Percentiles rank a stretch among this genome's conserved stretches.
Conservation (phyloP, 2,797 vertebrate genomes). For the Galaxias olidus region DNA sequence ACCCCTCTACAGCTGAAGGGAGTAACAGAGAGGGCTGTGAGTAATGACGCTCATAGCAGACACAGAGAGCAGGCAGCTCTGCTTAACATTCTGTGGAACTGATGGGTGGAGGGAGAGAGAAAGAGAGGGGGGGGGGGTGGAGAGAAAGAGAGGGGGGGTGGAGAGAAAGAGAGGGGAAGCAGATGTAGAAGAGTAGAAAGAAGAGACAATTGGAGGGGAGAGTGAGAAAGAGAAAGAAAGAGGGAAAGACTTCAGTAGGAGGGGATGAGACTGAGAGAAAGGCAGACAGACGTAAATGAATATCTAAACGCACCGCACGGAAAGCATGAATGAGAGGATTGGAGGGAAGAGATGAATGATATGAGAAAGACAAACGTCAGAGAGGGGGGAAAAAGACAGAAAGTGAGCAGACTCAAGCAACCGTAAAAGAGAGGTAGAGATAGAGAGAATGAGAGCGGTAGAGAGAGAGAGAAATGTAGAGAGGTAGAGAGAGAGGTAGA, state of each 20-base stretch:
- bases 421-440: too few relatives aligned
- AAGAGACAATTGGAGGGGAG: not conserved
- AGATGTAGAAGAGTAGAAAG: not conserved
- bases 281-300: not conserved
- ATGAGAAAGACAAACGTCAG: not conserved
- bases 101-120: not conserved
- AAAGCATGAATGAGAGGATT: too few relatives aligned
- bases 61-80: not conserved
- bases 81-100: not conserved
- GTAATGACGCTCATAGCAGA: not conserved
- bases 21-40: not conserved
- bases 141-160: not conserved
- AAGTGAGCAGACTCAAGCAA: too few relatives aligned
- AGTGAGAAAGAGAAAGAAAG: not conserved
- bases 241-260: not conserved
- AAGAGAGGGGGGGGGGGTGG: not conserved
- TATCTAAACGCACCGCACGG: not conserved
- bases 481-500: not conserved
- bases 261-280: not conserved
- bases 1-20: too few relatives aligned
- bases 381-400: not conserved
- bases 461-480: not conserved
- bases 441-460: too few relatives aligned
- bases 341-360: too few relatives aligned
- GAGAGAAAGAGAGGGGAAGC: not conserved